Base-by-base conservation (phyloP, 2,797 vertebrate species). In the Cryptoblepharus egeriae region DNA sequence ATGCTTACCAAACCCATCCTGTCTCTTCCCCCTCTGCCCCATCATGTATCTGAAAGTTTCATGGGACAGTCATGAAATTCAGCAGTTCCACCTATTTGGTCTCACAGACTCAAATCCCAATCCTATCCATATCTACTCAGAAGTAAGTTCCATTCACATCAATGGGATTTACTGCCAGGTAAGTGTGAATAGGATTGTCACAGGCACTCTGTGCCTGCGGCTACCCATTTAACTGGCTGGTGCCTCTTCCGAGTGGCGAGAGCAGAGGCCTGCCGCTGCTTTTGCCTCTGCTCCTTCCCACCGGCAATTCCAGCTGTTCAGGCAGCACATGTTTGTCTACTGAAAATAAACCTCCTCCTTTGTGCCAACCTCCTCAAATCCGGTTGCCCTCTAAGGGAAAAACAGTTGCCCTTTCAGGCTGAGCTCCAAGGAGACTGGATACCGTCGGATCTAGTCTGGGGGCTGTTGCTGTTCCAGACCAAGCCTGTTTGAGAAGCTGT, bases 401-500 rank as follows among this genome's bases (percentile, higher is more conserved):
- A n/a, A 35, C 13, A 26, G 64, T 64, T 55, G 32, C 39, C 22
- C 20, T 1, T 3, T 57, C 4, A 1, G 26, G 35, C 71, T 30
- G 7, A 55, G 60, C 30, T 75, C 57, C 49, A 35, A 42, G 49
- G 72, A 30, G 42, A 24, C 20, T 2, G 18, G 26, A 20, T 81
- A 81, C 70, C 13, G 16, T 67, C 65, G 83, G 61, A 32, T 16
- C 45, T 49, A 61, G 32, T 12, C 42, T 24, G n/a, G 55, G 79
- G 87, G 82, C 73, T 89, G 89, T 83, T 75, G 81, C 86, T 79
- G 6, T 90, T 92, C 88, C 80, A 82, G 88, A 72, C 68, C 1
- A 79, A 89, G 89, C 88, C 90, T 86, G 67, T 86, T 90, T 91
- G 92, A 93, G 92, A 93, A 93, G 88, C 90, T 73, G 87, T 55